A percentile compares a stretch with the other conserved stretches of the same genome.
phyloP scores from a whole-genome alignment of 1,140 invertebrate genomes.

The Polypedilum vanderplanki region DNA sequence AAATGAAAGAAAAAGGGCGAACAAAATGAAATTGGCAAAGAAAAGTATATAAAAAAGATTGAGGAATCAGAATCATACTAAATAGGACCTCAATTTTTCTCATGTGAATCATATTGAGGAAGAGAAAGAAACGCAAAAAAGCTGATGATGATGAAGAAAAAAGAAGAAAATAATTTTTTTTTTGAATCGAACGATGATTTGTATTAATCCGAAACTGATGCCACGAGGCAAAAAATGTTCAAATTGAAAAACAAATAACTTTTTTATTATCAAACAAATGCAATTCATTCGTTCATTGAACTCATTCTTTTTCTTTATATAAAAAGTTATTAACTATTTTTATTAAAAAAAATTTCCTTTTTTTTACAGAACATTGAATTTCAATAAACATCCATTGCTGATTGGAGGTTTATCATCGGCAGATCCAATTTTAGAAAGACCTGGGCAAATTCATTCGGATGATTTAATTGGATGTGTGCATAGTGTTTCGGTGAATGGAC shows the following conservation, averaged over 20 bases:
- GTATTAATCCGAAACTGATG: conserved; percentile 7
- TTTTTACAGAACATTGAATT: conserved; percentile 71
- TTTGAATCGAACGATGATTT: conserved; percentile 2
- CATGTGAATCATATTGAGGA: not conserved
- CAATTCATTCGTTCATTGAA: conserved; percentile 11
- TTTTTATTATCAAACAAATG: not conserved
- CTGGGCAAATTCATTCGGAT: conserved; percentile 81
- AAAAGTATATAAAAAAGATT: not conserved
- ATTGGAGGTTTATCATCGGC: conserved; percentile 78
- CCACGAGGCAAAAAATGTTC: not conserved
- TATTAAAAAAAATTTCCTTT: conserved; percentile 30
- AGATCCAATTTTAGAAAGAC: conserved; percentile 75
- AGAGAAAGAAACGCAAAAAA: not conserved
- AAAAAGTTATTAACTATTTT: conserved; percentile 30
- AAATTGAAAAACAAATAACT: conserved; percentile 20
- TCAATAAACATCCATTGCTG: conserved; percentile 78
- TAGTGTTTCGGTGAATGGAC: conserved; percentile 79
- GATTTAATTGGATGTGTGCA: conserved; percentile 91
- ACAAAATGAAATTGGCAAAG: not conserved
- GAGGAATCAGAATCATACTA: not conserved
- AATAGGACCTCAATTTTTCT: conserved; percentile 21
- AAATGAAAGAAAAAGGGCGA: not conserved
- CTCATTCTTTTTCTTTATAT: not conserved
- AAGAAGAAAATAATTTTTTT: not conserved
- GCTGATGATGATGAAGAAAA: not conserved